These are phyloP conservation scores for Isaurus tuberculatus DNA, from an alignment of 92 coral and sea anemone species.

Conservation along the genomic window DNA sequence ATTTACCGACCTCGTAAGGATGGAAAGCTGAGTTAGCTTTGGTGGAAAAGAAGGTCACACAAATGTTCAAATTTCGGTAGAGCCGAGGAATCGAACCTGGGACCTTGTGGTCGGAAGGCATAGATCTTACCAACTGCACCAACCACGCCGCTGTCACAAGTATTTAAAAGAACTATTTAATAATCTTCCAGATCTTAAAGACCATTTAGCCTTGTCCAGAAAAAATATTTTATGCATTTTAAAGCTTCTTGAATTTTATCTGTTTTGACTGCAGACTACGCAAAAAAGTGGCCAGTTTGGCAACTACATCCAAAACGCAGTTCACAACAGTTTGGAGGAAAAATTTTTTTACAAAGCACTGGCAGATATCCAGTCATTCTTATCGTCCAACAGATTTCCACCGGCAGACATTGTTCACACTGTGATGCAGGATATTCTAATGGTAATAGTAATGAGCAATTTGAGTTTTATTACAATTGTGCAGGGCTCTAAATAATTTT, in stretches of 20 bases:
- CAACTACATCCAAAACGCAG: slow-evolving; percentile 6
- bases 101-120: no score
- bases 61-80: no score
- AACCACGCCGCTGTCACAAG: no score
- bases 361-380: slow-evolving; percentile 26
- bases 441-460: neutral
- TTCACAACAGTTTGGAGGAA: slow-evolving; percentile 16
- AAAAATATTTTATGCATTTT: neutral
- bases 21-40: no score
- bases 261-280: neutral
- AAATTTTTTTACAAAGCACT: neutral
- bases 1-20: no score
- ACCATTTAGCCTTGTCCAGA: no score
- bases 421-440: slow-evolving; percentile 22
- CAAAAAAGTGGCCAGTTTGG: slow-evolving; percentile 4
- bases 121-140: no score
- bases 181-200: no score
- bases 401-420: slow-evolving; percentile 15
- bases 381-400: slow-evolving; percentile 39
- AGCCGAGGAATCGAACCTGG: no score
- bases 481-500: no score
- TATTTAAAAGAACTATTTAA: no score
- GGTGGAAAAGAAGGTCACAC: no score
- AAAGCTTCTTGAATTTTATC: neutral
- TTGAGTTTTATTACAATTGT: neutral